phyloP scores from a whole-genome alignment of 2,113 vertebrate species.

The Salvelinus fontinalis region DNA sequence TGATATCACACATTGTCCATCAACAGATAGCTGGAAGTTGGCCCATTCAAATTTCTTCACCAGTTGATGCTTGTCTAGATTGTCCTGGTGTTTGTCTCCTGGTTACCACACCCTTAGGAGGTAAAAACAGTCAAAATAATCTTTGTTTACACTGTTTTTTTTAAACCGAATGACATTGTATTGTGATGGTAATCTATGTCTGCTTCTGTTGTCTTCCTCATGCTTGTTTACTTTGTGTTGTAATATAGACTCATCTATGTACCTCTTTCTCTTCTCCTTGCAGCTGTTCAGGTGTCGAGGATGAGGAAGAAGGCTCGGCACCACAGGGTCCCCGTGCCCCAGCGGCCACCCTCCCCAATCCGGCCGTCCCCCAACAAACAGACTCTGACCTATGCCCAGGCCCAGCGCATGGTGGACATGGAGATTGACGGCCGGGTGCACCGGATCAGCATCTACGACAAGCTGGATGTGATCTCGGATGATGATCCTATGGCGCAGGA shows the following conservation, averaged over 20 bases:
- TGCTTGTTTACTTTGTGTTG: not conserved
- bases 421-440: slow-evolving; percentile 92
- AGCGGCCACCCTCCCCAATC: slow-evolving; percentile 89
- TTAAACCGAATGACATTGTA: too few relatives aligned
- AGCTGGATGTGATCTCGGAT: slow-evolving; percentile 87
- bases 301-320: slow-evolving; percentile 97
- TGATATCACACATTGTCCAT: not conserved
- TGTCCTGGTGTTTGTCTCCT: not conserved
- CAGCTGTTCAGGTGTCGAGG: slow-evolving; percentile 64
- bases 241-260: not conserved
- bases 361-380: slow-evolving; percentile 91
- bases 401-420: slow-evolving; percentile 96
- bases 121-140: not conserved
- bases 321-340: slow-evolving; percentile 82
- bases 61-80: not conserved
- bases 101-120: not conserved
- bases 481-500: slow-evolving; percentile 93
- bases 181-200: not conserved
- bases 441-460: slow-evolving; percentile 92
- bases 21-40: not conserved
- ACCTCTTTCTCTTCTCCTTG: slow-evolving; percentile 11
- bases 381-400: slow-evolving; percentile 93
- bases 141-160: too few relatives aligned
- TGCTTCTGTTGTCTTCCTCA: not conserved
- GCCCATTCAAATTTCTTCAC: too few relatives aligned